A percentile compares a stretch with the other conserved stretches of the same genome.
phyloP scores from a whole-genome alignment of 2,113 vertebrate species.

The Pycnonotus jocosus region DNA sequence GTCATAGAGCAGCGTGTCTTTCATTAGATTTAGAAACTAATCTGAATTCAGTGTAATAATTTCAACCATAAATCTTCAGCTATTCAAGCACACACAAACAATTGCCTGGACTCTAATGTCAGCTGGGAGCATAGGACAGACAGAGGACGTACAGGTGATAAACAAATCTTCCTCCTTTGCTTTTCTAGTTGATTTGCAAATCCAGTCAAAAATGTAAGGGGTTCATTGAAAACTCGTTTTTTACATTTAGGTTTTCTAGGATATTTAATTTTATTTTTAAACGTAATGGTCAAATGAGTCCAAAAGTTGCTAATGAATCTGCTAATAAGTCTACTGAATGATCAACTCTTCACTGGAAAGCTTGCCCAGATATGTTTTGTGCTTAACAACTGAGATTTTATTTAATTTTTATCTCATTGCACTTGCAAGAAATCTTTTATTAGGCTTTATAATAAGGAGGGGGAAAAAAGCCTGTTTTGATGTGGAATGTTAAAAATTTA shows the following conservation, averaged over 20 bases:
- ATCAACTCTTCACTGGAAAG: background rate
- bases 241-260: background rate
- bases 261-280: background rate
- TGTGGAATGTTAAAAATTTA: background rate
- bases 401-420: background rate
- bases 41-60: background rate
- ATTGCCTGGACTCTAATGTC: background rate
- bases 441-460: background rate
- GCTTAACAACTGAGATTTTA: background rate
- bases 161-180: background rate
- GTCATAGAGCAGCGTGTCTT: background rate
- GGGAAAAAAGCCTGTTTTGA: background rate
- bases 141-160: background rate
- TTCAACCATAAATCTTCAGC: background rate
- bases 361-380: background rate
- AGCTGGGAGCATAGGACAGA: background rate
- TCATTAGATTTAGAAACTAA: background rate
- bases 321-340: background rate
- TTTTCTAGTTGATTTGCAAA: background rate
- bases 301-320: background rate
- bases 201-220: background rate
- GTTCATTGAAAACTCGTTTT: background rate
- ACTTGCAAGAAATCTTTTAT: background rate
- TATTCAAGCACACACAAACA: background rate
- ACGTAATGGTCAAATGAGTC: background rate